Evolutionary conservation across 2,113 vertebrate species (phyloP), one percentile per base, ranked within the genome.

Genomic region (Terrapene triunguis): DNA sequence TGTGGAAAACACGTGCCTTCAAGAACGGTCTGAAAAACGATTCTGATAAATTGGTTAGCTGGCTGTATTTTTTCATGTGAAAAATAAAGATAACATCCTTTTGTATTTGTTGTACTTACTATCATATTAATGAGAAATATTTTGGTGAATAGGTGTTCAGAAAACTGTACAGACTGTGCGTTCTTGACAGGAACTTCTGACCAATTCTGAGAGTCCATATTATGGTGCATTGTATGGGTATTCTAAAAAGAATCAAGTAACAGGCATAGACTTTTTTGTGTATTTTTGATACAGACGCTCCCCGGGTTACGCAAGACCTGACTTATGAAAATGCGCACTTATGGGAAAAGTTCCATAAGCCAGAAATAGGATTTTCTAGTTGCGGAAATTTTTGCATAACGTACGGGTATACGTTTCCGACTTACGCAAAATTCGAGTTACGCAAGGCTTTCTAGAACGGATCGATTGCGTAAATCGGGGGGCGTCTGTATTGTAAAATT

Each of bases 41-140:
- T 80, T 24, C 42, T 59, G 10, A 84, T 47, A 32, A 29, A 38
- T 27, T 24, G 38, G 29, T 47, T 47, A 27, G 35, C 10, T 57
- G 24, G n/a, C 16, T 57, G 32, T 32, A 38, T 4, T 82, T 81
- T 32, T 50, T 42, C 65, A 14, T 85, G 83, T 81, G 54, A 38
- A 92, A 89, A 95, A 95, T 94, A 93, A 97, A 97, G 88, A 32
- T 11, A 93, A 87, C 42, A n/a, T 12, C 89, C 42, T 78, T 89
- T 91, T 59, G 47, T 94, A 80, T 2, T 2, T 87, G 35, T 10
- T 32, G 65, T 92, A 12, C 19, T 82, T 94, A 22, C 83, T 86
- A 50, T 90, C 93, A 89, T 93, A 78, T 50, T 59, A 53, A 10
- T 27, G 78, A 62, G 83, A 54, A 82, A 50, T 51, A 76, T 65